These are phyloP conservation scores for Eristalinus aeneus DNA, from an alignment of 2,888 invertebrate genomes.

Conservation along the genomic window DNA sequence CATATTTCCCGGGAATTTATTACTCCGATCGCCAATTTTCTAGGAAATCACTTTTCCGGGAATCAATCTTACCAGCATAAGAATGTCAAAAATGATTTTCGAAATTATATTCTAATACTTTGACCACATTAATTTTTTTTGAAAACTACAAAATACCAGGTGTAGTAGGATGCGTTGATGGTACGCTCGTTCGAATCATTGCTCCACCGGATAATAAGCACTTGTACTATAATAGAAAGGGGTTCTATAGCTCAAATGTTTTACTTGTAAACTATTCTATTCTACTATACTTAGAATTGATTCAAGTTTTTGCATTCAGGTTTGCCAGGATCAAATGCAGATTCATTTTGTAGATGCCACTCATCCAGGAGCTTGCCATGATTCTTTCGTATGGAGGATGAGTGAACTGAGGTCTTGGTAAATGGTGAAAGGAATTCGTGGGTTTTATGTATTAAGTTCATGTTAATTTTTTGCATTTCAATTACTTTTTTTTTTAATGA, in stretches of 20 bases:
- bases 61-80: too few relatives aligned
- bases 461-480: too few relatives aligned
- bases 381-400: slow-evolving; percentile 38
- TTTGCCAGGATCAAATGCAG: slow-evolving; percentile 46
- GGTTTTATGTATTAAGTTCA: too few relatives aligned
- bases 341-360: slow-evolving; percentile 22
- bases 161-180: slow-evolving; percentile 25
- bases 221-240: slow-evolving; percentile 48
- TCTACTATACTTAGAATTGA: neutral
- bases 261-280: slow-evolving; percentile 31
- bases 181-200: slow-evolving; percentile 20
- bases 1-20: too few relatives aligned
- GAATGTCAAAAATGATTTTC: too few relatives aligned
- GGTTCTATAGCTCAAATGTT: slow-evolving; percentile 36
- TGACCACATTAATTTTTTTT: too few relatives aligned
- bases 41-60: too few relatives aligned
- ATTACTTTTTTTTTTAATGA: too few relatives aligned
- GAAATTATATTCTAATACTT: too few relatives aligned
- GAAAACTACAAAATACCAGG: slow-evolving; percentile 35
- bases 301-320: slow-evolving; percentile 18
- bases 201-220: slow-evolving; percentile 47
- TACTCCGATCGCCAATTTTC: too few relatives aligned
- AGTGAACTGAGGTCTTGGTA: slow-evolving; percentile 24
- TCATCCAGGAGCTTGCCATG: slow-evolving; percentile 27
- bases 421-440: too few relatives aligned